A percentile compares a stretch with the other conserved stretches of the same genome.
Conservation (phyloP, 2,797 vertebrate species). For the Uromys caudimaculatus region DNA sequence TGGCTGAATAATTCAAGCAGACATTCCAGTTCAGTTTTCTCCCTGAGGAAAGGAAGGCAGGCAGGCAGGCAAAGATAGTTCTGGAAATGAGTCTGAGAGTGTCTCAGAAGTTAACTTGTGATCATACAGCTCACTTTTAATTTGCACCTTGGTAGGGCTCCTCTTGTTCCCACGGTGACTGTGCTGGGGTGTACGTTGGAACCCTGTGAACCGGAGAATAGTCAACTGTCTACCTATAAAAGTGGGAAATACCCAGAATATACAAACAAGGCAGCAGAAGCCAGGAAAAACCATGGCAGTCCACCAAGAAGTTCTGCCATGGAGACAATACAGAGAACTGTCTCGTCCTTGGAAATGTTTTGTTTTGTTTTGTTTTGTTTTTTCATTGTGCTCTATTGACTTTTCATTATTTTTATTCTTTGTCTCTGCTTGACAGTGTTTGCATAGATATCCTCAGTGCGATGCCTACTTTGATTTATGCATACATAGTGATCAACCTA, state of each 20-base stretch:
- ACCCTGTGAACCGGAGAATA: not conserved
- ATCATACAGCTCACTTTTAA: not conserved
- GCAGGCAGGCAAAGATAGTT: not conserved
- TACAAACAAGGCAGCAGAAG: not conserved
- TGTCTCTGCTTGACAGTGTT: not conserved
- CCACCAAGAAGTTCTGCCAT: accelerated
- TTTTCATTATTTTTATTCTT: not conserved
- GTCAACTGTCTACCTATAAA: not conserved
- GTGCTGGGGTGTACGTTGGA: not conserved
- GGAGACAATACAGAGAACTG: accelerated
- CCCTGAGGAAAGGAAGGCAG: not conserved
- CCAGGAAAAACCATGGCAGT: no score
- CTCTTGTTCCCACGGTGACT: not conserved
- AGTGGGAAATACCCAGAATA: not conserved
- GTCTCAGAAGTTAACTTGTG: not conserved
- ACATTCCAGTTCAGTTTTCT: not conserved
- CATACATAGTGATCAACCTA: not conserved
- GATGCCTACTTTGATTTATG: not conserved
- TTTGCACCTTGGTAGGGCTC: not conserved
- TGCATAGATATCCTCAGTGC: not conserved
- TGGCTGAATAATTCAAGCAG: not conserved
- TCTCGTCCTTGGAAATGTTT: not conserved
- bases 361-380: no score
- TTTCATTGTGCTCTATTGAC: not conserved
- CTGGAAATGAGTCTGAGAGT: not conserved